These are phyloP conservation scores for human (Homo sapiens) DNA, from an alignment of 2,113 vertebrate species.

Conservation along the genomic window GRCh38 chrY:7770001-7770500, in stretches of 20 bases:
- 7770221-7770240: too few relatives aligned
- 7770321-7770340: not conserved
- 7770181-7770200: not conserved
- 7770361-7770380: not conserved
- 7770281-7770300: not conserved
- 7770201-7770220: not conserved
- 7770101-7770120: not conserved
- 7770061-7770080: not conserved
- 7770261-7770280: not conserved
- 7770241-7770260: not conserved
- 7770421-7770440: not conserved
- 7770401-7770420: accelerated
- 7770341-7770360: not conserved
- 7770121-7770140: not conserved
- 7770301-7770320: not conserved
- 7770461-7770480: not conserved
- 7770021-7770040: not conserved
- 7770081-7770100: constrained; percentile 35
- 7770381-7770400: accelerated
- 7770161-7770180: not conserved
- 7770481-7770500: not conserved
- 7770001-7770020: not conserved
- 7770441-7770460: not conserved
- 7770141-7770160: not conserved
- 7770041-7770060: not conserved